phyloP scores from a whole-genome alignment of 2,113 vertebrate species.

The Rousettus leschenaultii region DNA sequence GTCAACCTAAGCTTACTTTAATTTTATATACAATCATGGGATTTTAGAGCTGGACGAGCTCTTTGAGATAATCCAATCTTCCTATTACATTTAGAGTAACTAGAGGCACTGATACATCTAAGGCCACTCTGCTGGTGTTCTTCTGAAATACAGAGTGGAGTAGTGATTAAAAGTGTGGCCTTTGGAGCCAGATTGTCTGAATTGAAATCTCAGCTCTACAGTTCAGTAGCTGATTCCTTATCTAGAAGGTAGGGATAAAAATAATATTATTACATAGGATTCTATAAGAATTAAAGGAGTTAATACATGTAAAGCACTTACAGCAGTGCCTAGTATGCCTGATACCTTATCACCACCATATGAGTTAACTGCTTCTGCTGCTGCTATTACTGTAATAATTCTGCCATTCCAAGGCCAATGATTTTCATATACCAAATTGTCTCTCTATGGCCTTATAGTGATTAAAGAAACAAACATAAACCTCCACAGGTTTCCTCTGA shows the following conservation, averaged over 20 bases:
- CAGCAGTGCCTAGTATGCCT: not conserved
- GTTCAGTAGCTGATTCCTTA: not conserved
- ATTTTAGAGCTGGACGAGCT: constrained; percentile 2
- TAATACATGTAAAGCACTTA: not conserved
- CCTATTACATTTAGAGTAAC: not conserved
- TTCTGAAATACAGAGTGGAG: not conserved
- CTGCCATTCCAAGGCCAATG: not conserved
- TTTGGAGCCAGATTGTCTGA: not conserved
- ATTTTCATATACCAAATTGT: not conserved
- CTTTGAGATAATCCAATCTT: not conserved
- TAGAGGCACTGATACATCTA: not conserved
- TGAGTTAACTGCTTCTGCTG: not conserved
- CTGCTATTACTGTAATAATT: not conserved
- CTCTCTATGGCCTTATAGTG: not conserved
- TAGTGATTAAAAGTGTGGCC: not conserved
- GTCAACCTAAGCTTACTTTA: not conserved
- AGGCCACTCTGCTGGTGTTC: not conserved
- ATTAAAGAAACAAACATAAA: constrained; percentile 57
- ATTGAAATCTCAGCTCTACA: not conserved
- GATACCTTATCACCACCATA: not conserved
- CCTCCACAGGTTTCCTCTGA: constrained; percentile 43
- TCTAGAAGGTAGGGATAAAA: not conserved
- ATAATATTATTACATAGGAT: not conserved
- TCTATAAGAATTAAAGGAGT: not conserved
- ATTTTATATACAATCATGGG: not conserved